These are phyloP conservation scores for Phoebastria nigripes DNA, from an alignment of 2,797 vertebrate species.

Conservation along the genomic window DNA sequence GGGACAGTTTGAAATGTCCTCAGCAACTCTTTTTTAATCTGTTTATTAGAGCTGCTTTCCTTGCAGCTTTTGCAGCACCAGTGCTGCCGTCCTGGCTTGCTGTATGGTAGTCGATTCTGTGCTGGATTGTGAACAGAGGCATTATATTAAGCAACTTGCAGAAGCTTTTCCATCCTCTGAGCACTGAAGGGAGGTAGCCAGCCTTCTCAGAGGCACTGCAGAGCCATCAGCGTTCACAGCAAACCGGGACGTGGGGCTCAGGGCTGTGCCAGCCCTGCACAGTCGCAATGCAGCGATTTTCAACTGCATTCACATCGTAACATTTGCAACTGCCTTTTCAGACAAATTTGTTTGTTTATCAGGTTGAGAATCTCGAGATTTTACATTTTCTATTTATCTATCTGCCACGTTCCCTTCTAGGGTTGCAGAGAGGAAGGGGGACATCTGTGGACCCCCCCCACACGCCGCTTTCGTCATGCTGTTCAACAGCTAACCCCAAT, in stretches of 20 bases:
- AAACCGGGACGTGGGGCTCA: accelerated
- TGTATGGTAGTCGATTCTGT: accelerated
- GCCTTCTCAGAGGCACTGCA: not conserved
- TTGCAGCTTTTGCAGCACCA: not conserved
- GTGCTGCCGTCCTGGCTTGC: not conserved
- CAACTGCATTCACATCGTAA: accelerated
- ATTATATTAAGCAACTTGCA: accelerated
- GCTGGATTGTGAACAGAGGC: not conserved
- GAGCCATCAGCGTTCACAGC: not conserved
- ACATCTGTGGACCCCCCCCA: accelerated
- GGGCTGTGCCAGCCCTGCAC: not conserved
- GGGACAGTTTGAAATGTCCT: not conserved
- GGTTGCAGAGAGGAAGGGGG: not conserved
- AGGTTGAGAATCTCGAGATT: not conserved
- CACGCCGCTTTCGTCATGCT: accelerated
- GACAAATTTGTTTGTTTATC: not conserved
- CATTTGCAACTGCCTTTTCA: not conserved
- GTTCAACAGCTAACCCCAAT: not conserved
- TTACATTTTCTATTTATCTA: not conserved
- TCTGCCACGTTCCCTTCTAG: not conserved
- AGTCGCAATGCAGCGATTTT: accelerated
- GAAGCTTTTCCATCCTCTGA: not conserved
- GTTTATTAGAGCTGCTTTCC: not conserved
- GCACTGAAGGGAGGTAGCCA: not conserved
- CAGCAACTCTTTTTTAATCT: not conserved